A percentile compares a stretch with the other conserved stretches of the same genome.
These are phyloP conservation scores for Falco cherrug DNA, from an alignment of 2,797 vertebrate genomes.

Conservation along the genomic window DNA sequence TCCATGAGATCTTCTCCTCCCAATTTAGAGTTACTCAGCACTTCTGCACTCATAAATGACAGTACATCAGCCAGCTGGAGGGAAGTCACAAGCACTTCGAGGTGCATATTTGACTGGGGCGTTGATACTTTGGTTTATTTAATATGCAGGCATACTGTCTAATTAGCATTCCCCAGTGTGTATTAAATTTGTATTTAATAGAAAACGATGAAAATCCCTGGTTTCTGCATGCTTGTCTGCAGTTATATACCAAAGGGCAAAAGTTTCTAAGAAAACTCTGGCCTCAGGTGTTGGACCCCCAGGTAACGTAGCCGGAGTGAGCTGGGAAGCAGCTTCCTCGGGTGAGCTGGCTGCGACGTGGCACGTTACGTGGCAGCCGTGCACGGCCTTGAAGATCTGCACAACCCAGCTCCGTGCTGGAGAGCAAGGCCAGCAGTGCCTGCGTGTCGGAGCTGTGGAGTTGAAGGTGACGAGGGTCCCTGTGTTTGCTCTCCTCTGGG, in stretches of 20 bases:
- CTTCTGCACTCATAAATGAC: background rate
- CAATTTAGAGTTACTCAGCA: constrained; percentile 14
- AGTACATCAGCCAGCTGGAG: background rate
- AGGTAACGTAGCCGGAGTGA: accelerated
- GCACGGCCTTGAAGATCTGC: background rate
- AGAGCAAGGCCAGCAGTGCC: accelerated
- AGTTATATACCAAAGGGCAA: background rate
- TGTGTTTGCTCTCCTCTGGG: background rate
- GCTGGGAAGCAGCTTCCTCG: background rate
- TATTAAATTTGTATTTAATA: background rate
- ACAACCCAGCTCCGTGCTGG: accelerated
- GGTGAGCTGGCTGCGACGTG: accelerated
- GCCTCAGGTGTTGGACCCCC: background rate
- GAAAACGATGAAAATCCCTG: background rate
- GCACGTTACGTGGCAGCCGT: background rate
- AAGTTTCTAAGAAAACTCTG: background rate
- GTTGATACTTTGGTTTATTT: background rate
- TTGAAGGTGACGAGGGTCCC: accelerated
- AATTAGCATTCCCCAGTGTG: background rate
- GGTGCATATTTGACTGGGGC: accelerated
- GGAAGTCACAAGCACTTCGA: background rate
- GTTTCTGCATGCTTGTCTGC: background rate
- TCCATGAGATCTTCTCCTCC: background rate
- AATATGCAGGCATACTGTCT: accelerated
- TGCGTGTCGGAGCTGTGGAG: background rate